Evolutionary conservation across 2,888 invertebrate genomes (phyloP).

Genomic region (Himalopsyche kuldschensis): DNA sequence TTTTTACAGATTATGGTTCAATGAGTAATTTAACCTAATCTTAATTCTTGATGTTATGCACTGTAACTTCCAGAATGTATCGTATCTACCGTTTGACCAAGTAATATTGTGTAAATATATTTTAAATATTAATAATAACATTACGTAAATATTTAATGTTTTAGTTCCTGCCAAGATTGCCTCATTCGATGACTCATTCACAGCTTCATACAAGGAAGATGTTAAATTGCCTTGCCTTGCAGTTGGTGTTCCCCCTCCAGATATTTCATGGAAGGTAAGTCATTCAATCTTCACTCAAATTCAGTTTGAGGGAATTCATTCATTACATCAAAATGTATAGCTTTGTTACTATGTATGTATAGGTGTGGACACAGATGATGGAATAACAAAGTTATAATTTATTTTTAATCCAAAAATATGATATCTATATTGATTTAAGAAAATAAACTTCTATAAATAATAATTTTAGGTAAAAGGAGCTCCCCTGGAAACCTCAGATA

Average conservation of each 20-base stretch:
- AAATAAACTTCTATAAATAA: not conserved
- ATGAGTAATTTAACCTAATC: too few relatives aligned
- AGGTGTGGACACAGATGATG: not conserved
- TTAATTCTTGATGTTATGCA: too few relatives aligned
- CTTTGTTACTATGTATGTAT: too few relatives aligned
- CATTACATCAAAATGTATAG: too few relatives aligned
- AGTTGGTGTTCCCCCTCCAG: constrained; percentile 88
- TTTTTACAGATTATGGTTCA: too few relatives aligned
- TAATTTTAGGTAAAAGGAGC: constrained; percentile 68
- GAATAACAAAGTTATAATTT: not conserved
- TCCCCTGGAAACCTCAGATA: constrained; percentile 76
- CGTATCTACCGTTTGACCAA: too few relatives aligned
- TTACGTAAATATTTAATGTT: constrained; percentile 41
- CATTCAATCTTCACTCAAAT: not conserved
- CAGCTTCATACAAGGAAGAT: constrained; percentile 89
- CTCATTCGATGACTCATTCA: constrained; percentile 91
- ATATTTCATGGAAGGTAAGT: constrained; percentile 81
- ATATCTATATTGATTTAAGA: too few relatives aligned
- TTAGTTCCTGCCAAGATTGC: constrained; percentile 91
- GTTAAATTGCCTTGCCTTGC: constrained; percentile 89
- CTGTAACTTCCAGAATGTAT: too few relatives aligned
- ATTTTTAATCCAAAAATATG: too few relatives aligned
- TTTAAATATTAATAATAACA: not conserved
- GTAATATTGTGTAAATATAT: too few relatives aligned
- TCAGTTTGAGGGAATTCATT: too few relatives aligned